Base-by-base conservation (phyloP, 1,140 invertebrate species). In the Zaprionus africanus region DNA sequence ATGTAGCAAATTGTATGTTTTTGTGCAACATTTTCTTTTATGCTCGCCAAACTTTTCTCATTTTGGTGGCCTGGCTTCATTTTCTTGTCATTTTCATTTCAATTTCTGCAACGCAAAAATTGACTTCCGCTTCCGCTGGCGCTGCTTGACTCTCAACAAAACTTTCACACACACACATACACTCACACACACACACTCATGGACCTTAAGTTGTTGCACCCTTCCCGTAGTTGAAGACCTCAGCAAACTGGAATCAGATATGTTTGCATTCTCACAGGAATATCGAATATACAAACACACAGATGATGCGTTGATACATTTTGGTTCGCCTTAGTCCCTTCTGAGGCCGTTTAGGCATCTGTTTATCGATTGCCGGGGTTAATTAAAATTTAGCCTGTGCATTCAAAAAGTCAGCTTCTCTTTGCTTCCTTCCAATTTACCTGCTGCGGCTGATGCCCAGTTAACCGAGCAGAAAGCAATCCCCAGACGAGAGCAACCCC, bases 21-120 rank as follows among this genome's bases (percentile, higher is more conserved):
- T 83, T 78, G 72, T 76, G 82, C 76, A 74, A 86, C 82, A 79
- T 85, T 86, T 86, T 80, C 82, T 80, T 81, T 78, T 79, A 82
- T 71, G 58, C 61, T 66, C 70, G 72, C 63, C 60, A 60, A 72
- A 82, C 62, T 79, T 82, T 82, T 46, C 41, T 46, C 41, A 46
- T 46, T 46, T 46, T 15, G 41, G n/a, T 46, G n/a, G 41, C 7
- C n/a, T 46, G 41, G 41, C 19, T 51, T 76, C 62, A 67, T 70
- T 63, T 79, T 75, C 65, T 76, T 74, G 75, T 60, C 70, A 71
- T 72, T 79, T 57, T 76, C 76, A 79, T 85, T 86, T 81, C 82
- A 81, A 81, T 85, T 85, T 80, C 76, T 81, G 75, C 72, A 79
- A 73, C 68, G 71, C 80, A 67, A 81, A 84, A 71, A 81, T 76